A percentile compares a stretch with the other conserved stretches of the same genome.
Conservation (phyloP, 53 echinoderm and acorn worm genomes). For the Patiria pectinifera region DNA sequence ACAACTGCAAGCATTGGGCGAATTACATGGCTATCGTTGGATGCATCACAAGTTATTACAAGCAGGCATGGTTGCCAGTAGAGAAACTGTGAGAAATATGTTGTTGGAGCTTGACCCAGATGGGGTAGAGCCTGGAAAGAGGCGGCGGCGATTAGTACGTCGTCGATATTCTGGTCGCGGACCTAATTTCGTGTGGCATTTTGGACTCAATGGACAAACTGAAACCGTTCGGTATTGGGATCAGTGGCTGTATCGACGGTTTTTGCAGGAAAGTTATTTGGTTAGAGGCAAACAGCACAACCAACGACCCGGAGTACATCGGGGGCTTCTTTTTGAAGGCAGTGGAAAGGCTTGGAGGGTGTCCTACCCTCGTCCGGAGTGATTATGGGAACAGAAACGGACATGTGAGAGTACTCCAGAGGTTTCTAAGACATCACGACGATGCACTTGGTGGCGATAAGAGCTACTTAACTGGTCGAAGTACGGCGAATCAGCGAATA, state of each 20-base stretch:
- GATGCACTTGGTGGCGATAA: slow-evolving; percentile 8
- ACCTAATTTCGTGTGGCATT: slow-evolving; percentile 66
- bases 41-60: slow-evolving; percentile 66
- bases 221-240: slow-evolving; percentile 54
- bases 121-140: slow-evolving; percentile 56
- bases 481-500: slow-evolving; percentile 62
- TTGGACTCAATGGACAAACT: slow-evolving; percentile 66
- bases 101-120: slow-evolving; percentile 63
- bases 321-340: slow-evolving; percentile 66
- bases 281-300: slow-evolving; percentile 67
- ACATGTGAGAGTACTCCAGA: slow-evolving; percentile 21
- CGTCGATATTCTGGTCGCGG: slow-evolving; percentile 57
- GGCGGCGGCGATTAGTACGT: slow-evolving; percentile 47
- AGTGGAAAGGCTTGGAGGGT: slow-evolving; percentile 30
- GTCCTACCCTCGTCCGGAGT: slow-evolving; percentile 54
- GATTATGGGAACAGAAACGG: slow-evolving; percentile 70
- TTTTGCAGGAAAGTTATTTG: slow-evolving; percentile 59
- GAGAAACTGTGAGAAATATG: slow-evolving; percentile 58
- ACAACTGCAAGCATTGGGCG: slow-evolving; percentile 61
- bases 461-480: slow-evolving; percentile 49
- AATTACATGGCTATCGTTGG: slow-evolving; percentile 70
- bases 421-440: slow-evolving; percentile 24
- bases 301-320: slow-evolving; percentile 58
- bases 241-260: slow-evolving; percentile 60
- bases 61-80: slow-evolving; percentile 51